Evolutionary conservation across 2,888 invertebrate species (phyloP), one percentile per base, ranked within the genome.

Genomic region (Dolichomitus sp.): DNA sequence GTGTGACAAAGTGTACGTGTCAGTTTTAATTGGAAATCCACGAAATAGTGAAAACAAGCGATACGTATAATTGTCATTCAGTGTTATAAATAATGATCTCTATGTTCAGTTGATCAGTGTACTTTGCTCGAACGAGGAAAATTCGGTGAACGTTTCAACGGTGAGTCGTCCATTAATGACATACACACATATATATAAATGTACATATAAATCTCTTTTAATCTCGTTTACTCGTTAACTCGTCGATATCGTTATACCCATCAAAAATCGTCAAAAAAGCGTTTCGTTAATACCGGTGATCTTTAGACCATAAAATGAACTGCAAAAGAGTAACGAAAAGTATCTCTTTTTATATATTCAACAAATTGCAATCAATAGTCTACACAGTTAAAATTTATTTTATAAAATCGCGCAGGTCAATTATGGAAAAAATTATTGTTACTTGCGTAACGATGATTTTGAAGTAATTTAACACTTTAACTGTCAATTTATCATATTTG

Each of bases 11-110:
- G 73, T 78, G 77, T 70, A 19, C 54, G n/a, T 50, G 54, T 48
- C 74, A 63, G 42, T 82, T 70, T 45, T 68, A 70, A 72, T 82
- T 82, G 75, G 66, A 73, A 75, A 72, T 68, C 59, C 30, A 66
- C 19, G 65, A 54, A 72, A 66, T 54, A 66, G 75, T 78, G 79
- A 75, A 54, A 65, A 40, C 45, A 45, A 37, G 27, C 65, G 48
- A 11, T 42, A 40, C 50, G 40, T 54, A 40, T 52, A 72, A 79
- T 79, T 50, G 59, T 66, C 61, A 75, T 73, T 57, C 37, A 80
- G 80, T 83, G 83, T 80, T 61, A 27, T 45, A 68, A 66, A 83
- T 80, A 77, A 83, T 80, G 76, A 69, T 80, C 40, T 68, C 76
- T 63, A 54, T 54, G 72, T 73, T 77, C 48, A 9, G 72, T 73